Conservation (phyloP, 1,140 invertebrate genomes). For the Papilio xuthus region DNA sequence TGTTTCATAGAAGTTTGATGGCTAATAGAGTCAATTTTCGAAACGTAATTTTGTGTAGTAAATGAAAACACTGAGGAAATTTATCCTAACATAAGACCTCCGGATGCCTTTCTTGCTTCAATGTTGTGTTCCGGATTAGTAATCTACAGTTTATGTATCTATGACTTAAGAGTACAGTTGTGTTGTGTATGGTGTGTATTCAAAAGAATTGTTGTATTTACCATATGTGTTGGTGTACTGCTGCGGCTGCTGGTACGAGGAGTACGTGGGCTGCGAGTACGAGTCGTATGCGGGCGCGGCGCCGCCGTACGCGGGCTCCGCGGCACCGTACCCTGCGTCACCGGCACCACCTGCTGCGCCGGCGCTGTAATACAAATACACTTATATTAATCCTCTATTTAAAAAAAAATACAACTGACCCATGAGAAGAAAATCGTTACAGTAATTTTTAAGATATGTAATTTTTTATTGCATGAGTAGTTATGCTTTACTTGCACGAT, state of each 20-base stretch:
- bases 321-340: constrained; percentile 67
- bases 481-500: neutral
- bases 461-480: neutral
- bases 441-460: neutral
- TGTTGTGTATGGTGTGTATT: neutral
- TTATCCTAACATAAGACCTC: no score
- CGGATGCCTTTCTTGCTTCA: no score
- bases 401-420: neutral
- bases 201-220: constrained; percentile 48
- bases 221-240: constrained; percentile 70
- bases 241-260: constrained; percentile 68
- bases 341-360: constrained; percentile 60
- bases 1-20: no score
- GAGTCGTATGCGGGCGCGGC: constrained; percentile 66
- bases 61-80: no score
- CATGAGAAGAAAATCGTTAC: neutral
- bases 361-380: constrained; percentile 5
- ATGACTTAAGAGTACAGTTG: neutral
- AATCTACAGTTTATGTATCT: neutral
- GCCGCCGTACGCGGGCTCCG: constrained; percentile 63
- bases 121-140: no score
- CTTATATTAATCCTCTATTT: neutral
- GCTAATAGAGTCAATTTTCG: no score
- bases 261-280: constrained; percentile 70
- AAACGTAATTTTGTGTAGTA: no score